Evolutionary conservation across 2,888 invertebrate genomes (phyloP).

Genomic region (Lymantria monacha): DNA sequence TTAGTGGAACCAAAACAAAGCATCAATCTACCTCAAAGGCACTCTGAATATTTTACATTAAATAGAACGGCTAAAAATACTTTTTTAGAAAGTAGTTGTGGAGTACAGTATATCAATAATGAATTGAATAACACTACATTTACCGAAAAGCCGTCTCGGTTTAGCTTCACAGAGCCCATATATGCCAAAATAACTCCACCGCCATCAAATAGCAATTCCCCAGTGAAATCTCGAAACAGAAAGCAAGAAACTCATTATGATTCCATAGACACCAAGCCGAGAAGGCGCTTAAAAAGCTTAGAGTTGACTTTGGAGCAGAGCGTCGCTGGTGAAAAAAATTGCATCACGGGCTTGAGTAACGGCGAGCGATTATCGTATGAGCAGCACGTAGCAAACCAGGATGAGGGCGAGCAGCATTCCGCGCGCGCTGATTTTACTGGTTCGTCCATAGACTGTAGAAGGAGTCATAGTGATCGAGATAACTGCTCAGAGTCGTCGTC

Average conservation of each 20-base stretch:
- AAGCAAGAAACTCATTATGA: slow-evolving; percentile 71
- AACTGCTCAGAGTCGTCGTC: slow-evolving; percentile 79
- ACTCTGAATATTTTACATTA: slow-evolving; percentile 77
- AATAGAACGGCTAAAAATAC: slow-evolving; percentile 69
- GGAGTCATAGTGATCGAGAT: slow-evolving; percentile 75
- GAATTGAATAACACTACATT: slow-evolving; percentile 40
- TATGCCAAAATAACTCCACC: slow-evolving; percentile 75
- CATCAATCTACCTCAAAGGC: slow-evolving; percentile 72
- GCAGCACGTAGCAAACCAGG: slow-evolving; percentile 62
- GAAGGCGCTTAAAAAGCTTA: slow-evolving; percentile 71
- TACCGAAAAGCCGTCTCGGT: slow-evolving; percentile 55
- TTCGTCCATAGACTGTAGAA: slow-evolving; percentile 70
- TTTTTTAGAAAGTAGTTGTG: slow-evolving; percentile 67
- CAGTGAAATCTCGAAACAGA: slow-evolving; percentile 57
- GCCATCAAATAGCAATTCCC: slow-evolving; percentile 63
- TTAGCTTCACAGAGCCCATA: slow-evolving; percentile 73
- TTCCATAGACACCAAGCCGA: slow-evolving; percentile 76
- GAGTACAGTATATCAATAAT: slow-evolving; percentile 64
- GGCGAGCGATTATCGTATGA: slow-evolving; percentile 67
- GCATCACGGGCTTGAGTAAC: slow-evolving; percentile 62
- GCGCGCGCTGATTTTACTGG: slow-evolving; percentile 68
- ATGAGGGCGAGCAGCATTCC: slow-evolving; percentile 74
- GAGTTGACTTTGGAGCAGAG: slow-evolving; percentile 62
- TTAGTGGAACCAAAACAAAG: slow-evolving; percentile 69
- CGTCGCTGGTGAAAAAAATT: slow-evolving; percentile 59